Conservation (phyloP, 2,888 invertebrate species). For the Pteria penguin region DNA sequence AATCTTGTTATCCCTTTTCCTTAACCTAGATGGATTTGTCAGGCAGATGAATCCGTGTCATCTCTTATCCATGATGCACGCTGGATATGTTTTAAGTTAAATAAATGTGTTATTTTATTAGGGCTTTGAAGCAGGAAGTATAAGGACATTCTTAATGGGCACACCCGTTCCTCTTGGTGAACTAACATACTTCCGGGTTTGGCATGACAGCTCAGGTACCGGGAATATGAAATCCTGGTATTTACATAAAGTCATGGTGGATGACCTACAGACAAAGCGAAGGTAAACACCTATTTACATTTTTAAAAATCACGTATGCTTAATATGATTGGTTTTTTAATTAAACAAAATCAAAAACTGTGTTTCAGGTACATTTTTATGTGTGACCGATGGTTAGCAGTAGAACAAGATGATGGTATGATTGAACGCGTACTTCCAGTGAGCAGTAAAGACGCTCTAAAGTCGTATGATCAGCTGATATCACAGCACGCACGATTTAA, state of each 20-base stretch:
- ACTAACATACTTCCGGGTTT: slow-evolving; percentile 61
- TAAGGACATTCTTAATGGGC: slow-evolving; percentile 67
- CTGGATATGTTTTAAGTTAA: no score
- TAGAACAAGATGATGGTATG: slow-evolving; percentile 79
- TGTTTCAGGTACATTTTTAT: slow-evolving; percentile 67
- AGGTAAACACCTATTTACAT: slow-evolving; percentile 41
- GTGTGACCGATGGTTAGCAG: slow-evolving; percentile 79
- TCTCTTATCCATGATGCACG: no score
- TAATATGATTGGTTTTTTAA: background rate
- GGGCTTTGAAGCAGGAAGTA: slow-evolving; percentile 61
- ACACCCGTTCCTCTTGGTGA: slow-evolving; percentile 57
- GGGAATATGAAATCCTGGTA: slow-evolving; percentile 61
- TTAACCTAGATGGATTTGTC: no score
- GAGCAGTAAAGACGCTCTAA: slow-evolving; percentile 75
- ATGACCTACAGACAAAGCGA: slow-evolving; percentile 57
- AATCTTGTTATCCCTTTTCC: no score
- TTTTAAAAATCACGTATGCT: background rate
- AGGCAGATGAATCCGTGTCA: no score
- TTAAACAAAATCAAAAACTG: background rate
- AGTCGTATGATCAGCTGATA: slow-evolving; percentile 78
- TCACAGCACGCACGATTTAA: slow-evolving; percentile 73
- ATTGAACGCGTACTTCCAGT: slow-evolving; percentile 79
- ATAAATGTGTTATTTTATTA: no score
- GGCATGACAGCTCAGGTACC: slow-evolving; percentile 67
- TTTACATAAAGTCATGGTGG: slow-evolving; percentile 63